Conservation (phyloP, 2,888 invertebrate genomes). For the Mechanitis messenoides region DNA sequence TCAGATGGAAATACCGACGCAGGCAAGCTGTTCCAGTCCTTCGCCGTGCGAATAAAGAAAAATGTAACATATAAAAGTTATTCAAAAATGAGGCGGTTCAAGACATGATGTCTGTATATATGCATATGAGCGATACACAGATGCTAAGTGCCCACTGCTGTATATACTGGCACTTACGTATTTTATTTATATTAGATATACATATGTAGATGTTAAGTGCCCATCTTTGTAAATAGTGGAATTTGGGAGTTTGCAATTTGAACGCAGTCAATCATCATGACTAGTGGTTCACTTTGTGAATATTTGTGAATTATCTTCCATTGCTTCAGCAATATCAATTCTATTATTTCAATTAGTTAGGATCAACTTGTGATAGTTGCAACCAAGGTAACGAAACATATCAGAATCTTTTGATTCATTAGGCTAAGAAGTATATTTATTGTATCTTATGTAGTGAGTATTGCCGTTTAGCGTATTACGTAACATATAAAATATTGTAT, state of each 20-base stretch:
- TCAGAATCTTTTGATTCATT: slow-evolving; percentile 82
- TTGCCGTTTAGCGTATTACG: slow-evolving; percentile 31
- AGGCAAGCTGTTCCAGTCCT: too few relatives aligned
- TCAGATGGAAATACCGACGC: too few relatives aligned
- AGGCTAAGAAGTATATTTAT: slow-evolving; percentile 54
- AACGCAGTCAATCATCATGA: background rate
- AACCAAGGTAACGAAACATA: slow-evolving; percentile 85
- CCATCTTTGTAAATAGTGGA: background rate
- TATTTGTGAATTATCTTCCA: slow-evolving; percentile 30
- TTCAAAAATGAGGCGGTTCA: too few relatives aligned
- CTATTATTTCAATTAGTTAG: slow-evolving; percentile 58
- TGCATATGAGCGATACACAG: too few relatives aligned
- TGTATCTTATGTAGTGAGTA: slow-evolving; percentile 48
- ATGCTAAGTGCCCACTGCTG: too few relatives aligned
- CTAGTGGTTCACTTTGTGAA: background rate
- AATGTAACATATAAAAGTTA: too few relatives aligned
- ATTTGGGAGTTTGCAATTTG: background rate
- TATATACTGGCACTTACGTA: too few relatives aligned
- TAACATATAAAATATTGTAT: slow-evolving; percentile 26
- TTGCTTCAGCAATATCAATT: slow-evolving; percentile 63
- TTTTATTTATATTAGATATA: too few relatives aligned
- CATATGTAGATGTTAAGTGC: too few relatives aligned
- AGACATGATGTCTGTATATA: too few relatives aligned
- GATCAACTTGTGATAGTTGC: slow-evolving; percentile 77
- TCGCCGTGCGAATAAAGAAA: too few relatives aligned